Conservation (phyloP, 2,797 vertebrate species). For the Peromyscus aztecus region DNA sequence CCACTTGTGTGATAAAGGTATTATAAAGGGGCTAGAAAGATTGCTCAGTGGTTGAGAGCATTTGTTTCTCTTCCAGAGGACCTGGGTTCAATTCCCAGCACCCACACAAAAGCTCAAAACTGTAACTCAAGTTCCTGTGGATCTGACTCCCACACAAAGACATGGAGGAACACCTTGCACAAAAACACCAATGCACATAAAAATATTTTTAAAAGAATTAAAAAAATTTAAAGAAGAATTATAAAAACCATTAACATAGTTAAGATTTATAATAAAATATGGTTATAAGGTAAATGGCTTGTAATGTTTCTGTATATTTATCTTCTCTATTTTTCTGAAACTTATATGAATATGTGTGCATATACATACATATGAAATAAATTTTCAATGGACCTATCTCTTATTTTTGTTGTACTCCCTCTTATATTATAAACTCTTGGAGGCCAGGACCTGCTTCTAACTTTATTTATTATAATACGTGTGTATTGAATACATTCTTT, state of each 20-base stretch:
- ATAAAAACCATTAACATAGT: neutral
- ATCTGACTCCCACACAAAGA: neutral
- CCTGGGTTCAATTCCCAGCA: neutral
- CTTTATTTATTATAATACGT: conserved; percentile 63
- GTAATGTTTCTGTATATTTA: neutral
- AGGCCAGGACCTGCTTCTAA: conserved; percentile 11
- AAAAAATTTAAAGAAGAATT: neutral
- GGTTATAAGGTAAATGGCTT: neutral
- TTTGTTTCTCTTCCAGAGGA: neutral
- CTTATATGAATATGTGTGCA: neutral
- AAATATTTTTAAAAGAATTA: neutral
- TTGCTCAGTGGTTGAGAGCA: neutral
- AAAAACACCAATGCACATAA: neutral
- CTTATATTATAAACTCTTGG: conserved; percentile 16
- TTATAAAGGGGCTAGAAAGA: neutral
- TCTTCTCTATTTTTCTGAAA: neutral
- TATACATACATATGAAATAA: neutral
- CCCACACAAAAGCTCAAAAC: neutral
- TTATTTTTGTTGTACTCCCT: conserved; percentile 33
- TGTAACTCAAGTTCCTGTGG: neutral
- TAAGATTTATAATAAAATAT: conserved; percentile 41
- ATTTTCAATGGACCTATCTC: neutral
- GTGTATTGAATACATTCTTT: conserved; percentile 38
- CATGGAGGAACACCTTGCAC: neutral
- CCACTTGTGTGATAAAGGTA: neutral